Evolutionary conservation across 1,140 invertebrate genomes (phyloP).

Genomic region (Ptiloglossa arizonensis): DNA sequence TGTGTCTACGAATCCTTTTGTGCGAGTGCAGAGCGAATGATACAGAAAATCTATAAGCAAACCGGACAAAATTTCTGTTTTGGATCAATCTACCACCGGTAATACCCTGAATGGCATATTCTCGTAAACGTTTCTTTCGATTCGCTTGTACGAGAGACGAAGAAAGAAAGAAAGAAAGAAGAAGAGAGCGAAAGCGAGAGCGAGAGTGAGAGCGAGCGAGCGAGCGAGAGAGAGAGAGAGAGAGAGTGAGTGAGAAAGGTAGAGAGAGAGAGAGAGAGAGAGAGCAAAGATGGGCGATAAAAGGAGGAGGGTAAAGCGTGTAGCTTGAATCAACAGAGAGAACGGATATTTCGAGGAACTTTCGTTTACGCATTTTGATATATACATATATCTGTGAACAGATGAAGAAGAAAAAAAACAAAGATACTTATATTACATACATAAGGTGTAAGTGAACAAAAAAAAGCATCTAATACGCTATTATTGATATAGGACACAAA

Average conservation of each 20-base stretch:
- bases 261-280: slow-evolving; percentile 56
- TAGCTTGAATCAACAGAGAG: slow-evolving; percentile 48
- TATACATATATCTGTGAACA: slow-evolving; percentile 75
- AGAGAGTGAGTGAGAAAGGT: slow-evolving; percentile 45
- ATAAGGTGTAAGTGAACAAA: slow-evolving; percentile 79
- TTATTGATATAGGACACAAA: slow-evolving; percentile 81
- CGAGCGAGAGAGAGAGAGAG: slow-evolving; percentile 51
- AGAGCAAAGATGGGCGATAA: slow-evolving; percentile 16
- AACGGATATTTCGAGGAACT: slow-evolving; percentile 74
- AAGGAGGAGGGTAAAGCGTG: slow-evolving; percentile 26
- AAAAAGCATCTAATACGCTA: slow-evolving; percentile 81
- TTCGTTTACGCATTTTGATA: slow-evolving; percentile 80
- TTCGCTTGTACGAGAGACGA: slow-evolving; percentile 61
- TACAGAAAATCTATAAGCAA: slow-evolving; percentile 58
- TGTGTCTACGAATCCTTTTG: slow-evolving; percentile 60
- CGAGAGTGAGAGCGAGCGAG: slow-evolving; percentile 50
- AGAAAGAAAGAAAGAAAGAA: slow-evolving; percentile 56
- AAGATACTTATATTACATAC: slow-evolving; percentile 79
- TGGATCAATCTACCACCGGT: slow-evolving; percentile 80
- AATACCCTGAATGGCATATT: slow-evolving; percentile 83
- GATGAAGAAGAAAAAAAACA: slow-evolving; percentile 57
- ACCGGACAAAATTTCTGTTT: slow-evolving; percentile 80
- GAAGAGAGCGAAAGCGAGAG: slow-evolving; percentile 54
- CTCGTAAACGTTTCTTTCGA: slow-evolving; percentile 63
- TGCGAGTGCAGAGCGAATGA: slow-evolving; percentile 72